These are phyloP conservation scores for Erythrocercus mccallii DNA, from an alignment of 2,113 vertebrate species.

Conservation along the genomic window DNA sequence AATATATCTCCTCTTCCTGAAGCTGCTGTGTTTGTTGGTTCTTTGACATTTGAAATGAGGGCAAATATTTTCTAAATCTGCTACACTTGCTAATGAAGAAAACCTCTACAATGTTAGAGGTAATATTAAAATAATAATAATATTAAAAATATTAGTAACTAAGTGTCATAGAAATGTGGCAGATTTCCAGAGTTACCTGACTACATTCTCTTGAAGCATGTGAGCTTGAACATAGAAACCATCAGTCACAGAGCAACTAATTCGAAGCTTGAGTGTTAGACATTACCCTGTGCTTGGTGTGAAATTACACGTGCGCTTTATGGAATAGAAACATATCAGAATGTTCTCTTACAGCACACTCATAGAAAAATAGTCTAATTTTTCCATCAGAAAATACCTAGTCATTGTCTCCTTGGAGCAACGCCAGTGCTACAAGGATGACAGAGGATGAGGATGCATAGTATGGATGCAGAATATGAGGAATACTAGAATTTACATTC, in stretches of 20 bases:
- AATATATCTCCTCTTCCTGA: not conserved
- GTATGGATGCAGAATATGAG: not conserved
- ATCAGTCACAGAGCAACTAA: fast-evolving
- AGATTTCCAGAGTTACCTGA: not conserved
- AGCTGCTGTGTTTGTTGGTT: not conserved
- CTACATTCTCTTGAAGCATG: fast-evolving
- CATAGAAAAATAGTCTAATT: not conserved
- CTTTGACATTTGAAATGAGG: not conserved
- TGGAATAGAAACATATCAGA: too few species aligned
- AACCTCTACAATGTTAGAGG: not conserved
- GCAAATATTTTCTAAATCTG: not conserved
- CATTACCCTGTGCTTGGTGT: too few species aligned
- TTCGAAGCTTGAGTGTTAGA: not conserved
- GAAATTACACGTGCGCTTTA: fast-evolving
- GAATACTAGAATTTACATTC: not conserved
- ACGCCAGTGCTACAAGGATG: not conserved
- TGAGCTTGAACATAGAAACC: not conserved
- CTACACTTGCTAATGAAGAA: not conserved
- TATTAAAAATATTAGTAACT: not conserved
- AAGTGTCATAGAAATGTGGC: not conserved
- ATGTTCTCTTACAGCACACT: not conserved
- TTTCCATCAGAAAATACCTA: conserved; percentile 79
- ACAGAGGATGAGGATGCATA: too few species aligned
- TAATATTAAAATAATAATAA: too few species aligned
- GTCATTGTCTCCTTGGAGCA: conserved; percentile 69